A percentile compares a stretch with the other conserved stretches of the same genome.
Conservation (phyloP, 1,140 invertebrate species). For the Agrypnia vestita region DNA sequence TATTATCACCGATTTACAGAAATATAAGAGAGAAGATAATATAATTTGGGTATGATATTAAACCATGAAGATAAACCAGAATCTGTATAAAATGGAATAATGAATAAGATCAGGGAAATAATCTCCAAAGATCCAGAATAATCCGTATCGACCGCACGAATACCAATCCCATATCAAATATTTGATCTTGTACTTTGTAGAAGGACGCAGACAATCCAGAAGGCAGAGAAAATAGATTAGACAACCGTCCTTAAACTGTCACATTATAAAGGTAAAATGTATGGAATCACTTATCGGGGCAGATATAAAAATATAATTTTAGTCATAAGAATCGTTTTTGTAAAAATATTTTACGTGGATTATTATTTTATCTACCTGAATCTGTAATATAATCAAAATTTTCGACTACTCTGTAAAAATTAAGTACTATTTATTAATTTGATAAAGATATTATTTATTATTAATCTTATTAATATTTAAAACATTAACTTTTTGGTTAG, state of each 20-base stretch:
- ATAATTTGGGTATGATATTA: background rate
- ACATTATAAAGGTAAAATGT: background rate
- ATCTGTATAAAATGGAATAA: background rate
- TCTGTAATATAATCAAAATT: too few relatives aligned
- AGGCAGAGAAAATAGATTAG: background rate
- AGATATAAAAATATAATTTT: background rate
- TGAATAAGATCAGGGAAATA: background rate
- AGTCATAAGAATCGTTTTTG: too few relatives aligned
- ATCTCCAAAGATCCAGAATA: background rate
- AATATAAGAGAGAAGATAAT: constrained; percentile 12
- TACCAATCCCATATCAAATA: constrained; percentile 11
- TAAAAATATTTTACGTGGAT: too few relatives aligned
- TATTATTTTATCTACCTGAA: too few relatives aligned
- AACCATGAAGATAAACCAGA: background rate
- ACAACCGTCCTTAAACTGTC: background rate
- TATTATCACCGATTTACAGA: background rate
- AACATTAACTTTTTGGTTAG: too few relatives aligned
- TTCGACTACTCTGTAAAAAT: too few relatives aligned
- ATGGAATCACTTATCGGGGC: background rate
- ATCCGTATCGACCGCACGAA: background rate
- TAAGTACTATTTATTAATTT: too few relatives aligned
- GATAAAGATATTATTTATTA: too few relatives aligned
- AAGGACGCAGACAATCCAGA: background rate
- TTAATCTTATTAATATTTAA: too few relatives aligned
- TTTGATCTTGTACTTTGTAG: background rate